Conservation (phyloP, 2,113 vertebrate genomes). For the Hypanus sabinus region DNA sequence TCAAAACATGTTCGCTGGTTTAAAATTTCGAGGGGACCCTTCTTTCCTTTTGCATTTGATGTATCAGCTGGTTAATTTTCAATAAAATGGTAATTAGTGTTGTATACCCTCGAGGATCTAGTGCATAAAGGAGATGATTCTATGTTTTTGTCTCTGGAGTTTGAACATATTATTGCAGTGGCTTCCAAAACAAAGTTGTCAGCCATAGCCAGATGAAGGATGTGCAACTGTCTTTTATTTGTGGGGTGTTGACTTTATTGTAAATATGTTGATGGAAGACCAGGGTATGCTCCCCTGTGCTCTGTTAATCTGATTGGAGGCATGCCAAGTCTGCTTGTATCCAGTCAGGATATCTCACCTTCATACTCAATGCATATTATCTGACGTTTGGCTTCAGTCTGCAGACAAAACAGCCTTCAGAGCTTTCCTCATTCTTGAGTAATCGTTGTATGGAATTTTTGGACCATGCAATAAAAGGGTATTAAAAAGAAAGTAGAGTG, state of each 20-base stretch:
- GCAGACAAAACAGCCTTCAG: conserved; percentile 8
- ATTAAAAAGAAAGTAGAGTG: not conserved
- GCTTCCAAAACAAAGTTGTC: not conserved
- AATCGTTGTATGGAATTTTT: not conserved
- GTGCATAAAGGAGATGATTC: not conserved
- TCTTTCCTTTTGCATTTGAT: not conserved
- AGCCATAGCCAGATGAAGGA: not conserved
- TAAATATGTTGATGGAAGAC: not conserved
- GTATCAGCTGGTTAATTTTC: not conserved
- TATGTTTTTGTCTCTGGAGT: not conserved
- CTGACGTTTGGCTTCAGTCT: not conserved
- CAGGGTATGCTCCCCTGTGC: not conserved
- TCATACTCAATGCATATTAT: not conserved
- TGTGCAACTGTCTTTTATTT: not conserved
- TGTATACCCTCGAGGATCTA: not conserved
- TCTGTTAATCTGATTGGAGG: conserved; percentile 20
- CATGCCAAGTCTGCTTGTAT: not conserved
- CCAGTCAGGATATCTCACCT: conserved; percentile 4
- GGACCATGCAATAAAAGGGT: not conserved
- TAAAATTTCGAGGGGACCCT: not conserved
- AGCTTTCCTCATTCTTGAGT: not conserved
- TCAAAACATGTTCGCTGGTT: not conserved
- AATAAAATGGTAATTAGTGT: not conserved
- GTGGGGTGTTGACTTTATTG: not conserved
- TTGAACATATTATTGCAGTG: not conserved